Conservation (phyloP, 2,113 vertebrate genomes). For the Micronisus gabar region DNA sequence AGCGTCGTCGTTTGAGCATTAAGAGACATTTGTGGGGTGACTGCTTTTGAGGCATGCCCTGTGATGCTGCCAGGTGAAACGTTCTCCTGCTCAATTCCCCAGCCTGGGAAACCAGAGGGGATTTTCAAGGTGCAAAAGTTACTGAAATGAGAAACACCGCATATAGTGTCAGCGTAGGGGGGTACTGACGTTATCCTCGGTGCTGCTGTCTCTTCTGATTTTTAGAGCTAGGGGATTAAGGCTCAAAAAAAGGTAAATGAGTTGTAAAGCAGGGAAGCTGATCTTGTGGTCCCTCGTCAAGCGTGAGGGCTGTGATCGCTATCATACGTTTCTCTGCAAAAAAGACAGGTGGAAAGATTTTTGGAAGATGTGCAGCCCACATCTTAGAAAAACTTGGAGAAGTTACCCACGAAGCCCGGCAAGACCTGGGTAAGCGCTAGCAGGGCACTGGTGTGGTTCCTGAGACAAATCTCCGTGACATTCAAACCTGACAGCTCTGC, state of each 20-base stretch:
- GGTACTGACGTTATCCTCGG: neutral
- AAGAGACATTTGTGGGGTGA: neutral
- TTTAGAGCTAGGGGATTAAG: neutral
- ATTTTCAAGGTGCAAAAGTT: neutral
- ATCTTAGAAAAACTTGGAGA: neutral
- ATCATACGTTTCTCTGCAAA: neutral
- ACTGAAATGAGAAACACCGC: neutral
- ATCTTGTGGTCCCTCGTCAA: neutral
- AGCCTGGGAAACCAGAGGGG: neutral
- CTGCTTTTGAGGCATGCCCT: rapidly evolving
- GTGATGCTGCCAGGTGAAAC: rapidly evolving
- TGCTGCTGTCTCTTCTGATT: neutral
- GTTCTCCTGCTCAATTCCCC: neutral
- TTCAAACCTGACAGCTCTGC: neutral
- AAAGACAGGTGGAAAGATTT: neutral
- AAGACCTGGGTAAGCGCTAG: neutral
- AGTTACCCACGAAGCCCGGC: rapidly evolving
- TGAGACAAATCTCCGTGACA: neutral
- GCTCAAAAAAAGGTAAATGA: neutral
- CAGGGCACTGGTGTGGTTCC: neutral
- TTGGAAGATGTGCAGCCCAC: neutral
- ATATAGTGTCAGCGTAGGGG: neutral
- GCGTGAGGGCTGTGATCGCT: rapidly evolving
- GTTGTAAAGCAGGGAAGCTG: neutral
- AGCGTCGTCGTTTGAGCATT: rapidly evolving